Evolutionary conservation across 2,113 vertebrate genomes (phyloP), one percentile per base, ranked within the genome.

Genomic region (Bagarius yarrelli): DNA sequence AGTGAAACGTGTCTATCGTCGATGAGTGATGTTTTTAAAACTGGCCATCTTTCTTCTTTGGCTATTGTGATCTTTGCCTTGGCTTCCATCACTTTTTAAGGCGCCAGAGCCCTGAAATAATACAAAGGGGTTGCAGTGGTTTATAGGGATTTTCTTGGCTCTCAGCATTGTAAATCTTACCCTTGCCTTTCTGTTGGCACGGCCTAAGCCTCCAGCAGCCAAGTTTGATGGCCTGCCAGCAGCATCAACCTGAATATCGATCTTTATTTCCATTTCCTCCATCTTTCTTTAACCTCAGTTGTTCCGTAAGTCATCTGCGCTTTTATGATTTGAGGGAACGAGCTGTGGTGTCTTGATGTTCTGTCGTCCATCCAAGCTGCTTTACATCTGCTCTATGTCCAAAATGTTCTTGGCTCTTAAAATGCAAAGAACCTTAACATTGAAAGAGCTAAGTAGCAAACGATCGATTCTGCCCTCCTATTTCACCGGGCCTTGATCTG

Each of bases 171-270:
- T 86, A 88, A 86, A 88, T 88, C 82, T 83, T 59, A 84, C 30
- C 47, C 74, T 75, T 59, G 76, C 70, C 57, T 84, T 64, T 69
- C 59, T 78, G 69, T 16, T 85, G 87, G 84, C 83, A 70, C 14
- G 66, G 78, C 66, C 74, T 75, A 63, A 56, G 69, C 79, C 76
- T 83, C 55, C 60, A 73, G 83, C 80, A 83, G 85, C 81, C 71
- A 79, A 76, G 72, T 86, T 85, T 88, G 83, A 88, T 85, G 80
- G 82, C 73, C 87, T 84, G 84, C 82, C 85, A 83, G 76, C 80
- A 63, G 76, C 82, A 84, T 81, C 85, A 85, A 85, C 85, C 84
- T 61, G 74, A 85, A 85, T 83, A 86, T 85, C 72, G 85, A 88
- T 88, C 78, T 85, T 78, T 47, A 71, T 79, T 86, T 83, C 75